Conservation (phyloP, 2,113 vertebrate species). For the Salvelinus fontinalis region DNA sequence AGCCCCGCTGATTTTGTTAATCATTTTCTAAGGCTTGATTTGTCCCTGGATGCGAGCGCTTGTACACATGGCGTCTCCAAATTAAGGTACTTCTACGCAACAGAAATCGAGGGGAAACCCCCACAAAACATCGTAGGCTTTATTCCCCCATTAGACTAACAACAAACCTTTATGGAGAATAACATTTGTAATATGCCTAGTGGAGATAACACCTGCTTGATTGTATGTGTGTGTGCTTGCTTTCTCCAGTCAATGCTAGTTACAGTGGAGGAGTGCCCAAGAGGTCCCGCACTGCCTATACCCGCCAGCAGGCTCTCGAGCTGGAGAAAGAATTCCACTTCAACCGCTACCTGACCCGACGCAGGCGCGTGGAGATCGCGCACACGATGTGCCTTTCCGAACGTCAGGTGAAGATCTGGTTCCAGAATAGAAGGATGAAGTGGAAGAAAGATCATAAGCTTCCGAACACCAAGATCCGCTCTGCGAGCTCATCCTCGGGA, state of each 20-base stretch:
- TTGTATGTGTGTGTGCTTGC: constrained; percentile 74
- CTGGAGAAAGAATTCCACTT: constrained; percentile 99
- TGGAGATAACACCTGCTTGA: constrained; percentile 80
- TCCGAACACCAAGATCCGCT: constrained; percentile 98
- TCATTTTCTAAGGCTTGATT: constrained; percentile 78
- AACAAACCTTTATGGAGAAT: constrained; percentile 9
- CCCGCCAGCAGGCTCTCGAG: constrained; percentile 98
- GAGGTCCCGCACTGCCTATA: constrained; percentile 98
- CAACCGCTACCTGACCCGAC: constrained; percentile 98
- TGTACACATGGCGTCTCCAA: constrained; percentile 79
- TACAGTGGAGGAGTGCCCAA: constrained; percentile 97
- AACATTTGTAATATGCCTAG: constrained; percentile 26
- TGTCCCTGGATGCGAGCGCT: constrained; percentile 71
- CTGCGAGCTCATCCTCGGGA: constrained; percentile 83
- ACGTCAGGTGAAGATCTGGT: constrained; percentile 99
- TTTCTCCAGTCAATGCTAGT: constrained; percentile 84
- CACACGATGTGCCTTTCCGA: constrained; percentile 97
- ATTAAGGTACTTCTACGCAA: constrained; percentile 49
- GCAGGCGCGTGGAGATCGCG: constrained; percentile 96
- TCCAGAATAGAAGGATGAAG: constrained; percentile 98
- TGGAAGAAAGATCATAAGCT: constrained; percentile 99
- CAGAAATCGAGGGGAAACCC: constrained; percentile 32
- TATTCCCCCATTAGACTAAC: constrained; percentile 12
- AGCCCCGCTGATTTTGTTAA: constrained; percentile 77
- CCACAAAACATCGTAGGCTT: constrained; percentile 28